Conservation (phyloP, 2,113 vertebrate genomes). For the Actenoides hombroni region DNA sequence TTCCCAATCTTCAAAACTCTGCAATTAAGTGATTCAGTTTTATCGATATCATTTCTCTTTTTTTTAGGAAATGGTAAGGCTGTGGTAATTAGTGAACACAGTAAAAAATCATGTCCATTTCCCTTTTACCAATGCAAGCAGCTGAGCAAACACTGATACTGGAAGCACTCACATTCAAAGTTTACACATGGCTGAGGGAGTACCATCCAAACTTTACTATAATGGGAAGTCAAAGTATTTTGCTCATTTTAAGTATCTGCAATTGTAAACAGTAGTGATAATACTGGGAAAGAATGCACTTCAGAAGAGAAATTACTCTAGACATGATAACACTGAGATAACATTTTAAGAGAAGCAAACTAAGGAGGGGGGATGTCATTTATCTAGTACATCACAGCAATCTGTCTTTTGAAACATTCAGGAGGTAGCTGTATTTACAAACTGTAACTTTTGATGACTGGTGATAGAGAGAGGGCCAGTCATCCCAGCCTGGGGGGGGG, state of each 20-base stretch:
- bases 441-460: background rate
- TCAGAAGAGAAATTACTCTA: conserved; percentile 7
- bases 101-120: background rate
- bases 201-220: background rate
- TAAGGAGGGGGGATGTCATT: background rate
- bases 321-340: conserved; percentile 1
- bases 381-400: background rate
- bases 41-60: background rate
- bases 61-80: background rate
- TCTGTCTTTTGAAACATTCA: conserved; percentile 25
- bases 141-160: background rate
- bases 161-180: background rate
- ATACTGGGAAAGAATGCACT: conserved; percentile 31
- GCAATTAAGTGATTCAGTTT: background rate
- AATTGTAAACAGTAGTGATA: conserved; percentile 34
- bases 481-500: background rate
- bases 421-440: conserved; percentile 38
- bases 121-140: background rate
- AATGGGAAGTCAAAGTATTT: conserved; percentile 44
- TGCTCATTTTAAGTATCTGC: conserved; percentile 32
- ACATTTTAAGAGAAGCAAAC: conserved; percentile 19
- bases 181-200: background rate
- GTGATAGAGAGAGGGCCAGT: background rate
- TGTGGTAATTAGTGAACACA: background rate
- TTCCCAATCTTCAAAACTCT: background rate